Conservation (phyloP, 2,113 vertebrate species). For the Cepphus grylle region DNA sequence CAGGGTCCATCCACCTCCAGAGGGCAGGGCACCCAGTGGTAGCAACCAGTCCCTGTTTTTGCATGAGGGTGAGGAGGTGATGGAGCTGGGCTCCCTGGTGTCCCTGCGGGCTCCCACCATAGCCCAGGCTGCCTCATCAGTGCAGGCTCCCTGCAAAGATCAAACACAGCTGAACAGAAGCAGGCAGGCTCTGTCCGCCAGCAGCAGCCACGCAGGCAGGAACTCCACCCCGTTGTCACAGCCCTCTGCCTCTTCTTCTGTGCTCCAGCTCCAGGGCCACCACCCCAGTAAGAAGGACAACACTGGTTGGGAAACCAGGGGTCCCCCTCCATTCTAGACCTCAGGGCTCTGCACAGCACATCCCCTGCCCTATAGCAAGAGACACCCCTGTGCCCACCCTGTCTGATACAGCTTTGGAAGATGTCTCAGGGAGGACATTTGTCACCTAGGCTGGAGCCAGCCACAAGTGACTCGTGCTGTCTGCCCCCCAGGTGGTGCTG, state of each 20-base stretch:
- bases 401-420: neutral
- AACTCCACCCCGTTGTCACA: neutral
- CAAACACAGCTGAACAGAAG: neutral
- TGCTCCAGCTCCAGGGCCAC: neutral
- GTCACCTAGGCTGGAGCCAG: neutral
- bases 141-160: neutral
- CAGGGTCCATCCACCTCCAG: accelerated
- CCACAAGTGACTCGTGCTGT: neutral
- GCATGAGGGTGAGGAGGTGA: neutral
- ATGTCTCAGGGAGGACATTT: neutral
- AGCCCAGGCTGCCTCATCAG: neutral
- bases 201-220: neutral
- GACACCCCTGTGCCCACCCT: no score
- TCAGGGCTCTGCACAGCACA: neutral
- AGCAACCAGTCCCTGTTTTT: neutral
- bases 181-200: neutral
- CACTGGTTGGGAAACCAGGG: neutral
- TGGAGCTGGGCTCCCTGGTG: neutral
- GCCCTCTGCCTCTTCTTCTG: neutral
- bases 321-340: accelerated
- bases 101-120: accelerated
- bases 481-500: neutral
- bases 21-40: neutral
- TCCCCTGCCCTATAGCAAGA: neutral
- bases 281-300: neutral